phyloP scores from a whole-genome alignment of 2,113 vertebrate species.

The Carassius auratus region DNA sequence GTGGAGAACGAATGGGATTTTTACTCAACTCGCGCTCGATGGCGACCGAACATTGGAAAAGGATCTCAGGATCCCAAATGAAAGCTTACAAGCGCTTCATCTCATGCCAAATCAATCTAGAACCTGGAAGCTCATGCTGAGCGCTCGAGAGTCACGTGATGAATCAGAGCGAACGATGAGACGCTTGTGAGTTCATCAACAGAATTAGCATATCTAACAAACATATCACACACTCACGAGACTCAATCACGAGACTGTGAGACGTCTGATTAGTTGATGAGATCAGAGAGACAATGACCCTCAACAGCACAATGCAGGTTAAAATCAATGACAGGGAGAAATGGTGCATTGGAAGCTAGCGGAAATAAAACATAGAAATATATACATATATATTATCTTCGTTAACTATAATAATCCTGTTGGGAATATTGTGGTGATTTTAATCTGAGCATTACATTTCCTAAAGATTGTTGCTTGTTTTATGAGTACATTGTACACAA shows the following conservation, averaged over 20 bases:
- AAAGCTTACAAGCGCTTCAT: background rate
- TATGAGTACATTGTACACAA: too few species aligned
- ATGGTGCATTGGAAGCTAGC: too few species aligned
- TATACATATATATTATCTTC: too few species aligned
- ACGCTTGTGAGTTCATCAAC: background rate
- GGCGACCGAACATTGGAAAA: background rate
- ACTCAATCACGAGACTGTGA: background rate
- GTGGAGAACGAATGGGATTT: background rate
- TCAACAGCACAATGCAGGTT: background rate
- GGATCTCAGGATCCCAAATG: background rate
- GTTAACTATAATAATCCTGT: too few species aligned
- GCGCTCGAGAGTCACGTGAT: conserved; percentile 7
- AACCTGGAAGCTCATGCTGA: background rate
- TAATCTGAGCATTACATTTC: too few species aligned
- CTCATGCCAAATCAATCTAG: background rate
- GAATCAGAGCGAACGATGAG: background rate
- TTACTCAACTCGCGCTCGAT: background rate
- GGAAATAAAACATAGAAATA: too few species aligned
- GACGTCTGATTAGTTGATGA: background rate
- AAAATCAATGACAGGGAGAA: too few species aligned
- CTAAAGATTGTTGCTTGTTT: background rate
- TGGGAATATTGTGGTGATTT: too few species aligned
- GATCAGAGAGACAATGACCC: background rate
- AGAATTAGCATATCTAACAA: background rate
- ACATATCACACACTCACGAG: background rate